Evolutionary conservation across 2,888 invertebrate species (phyloP), one percentile per base, ranked within the genome.

Genomic region (Andrena dorsata): DNA sequence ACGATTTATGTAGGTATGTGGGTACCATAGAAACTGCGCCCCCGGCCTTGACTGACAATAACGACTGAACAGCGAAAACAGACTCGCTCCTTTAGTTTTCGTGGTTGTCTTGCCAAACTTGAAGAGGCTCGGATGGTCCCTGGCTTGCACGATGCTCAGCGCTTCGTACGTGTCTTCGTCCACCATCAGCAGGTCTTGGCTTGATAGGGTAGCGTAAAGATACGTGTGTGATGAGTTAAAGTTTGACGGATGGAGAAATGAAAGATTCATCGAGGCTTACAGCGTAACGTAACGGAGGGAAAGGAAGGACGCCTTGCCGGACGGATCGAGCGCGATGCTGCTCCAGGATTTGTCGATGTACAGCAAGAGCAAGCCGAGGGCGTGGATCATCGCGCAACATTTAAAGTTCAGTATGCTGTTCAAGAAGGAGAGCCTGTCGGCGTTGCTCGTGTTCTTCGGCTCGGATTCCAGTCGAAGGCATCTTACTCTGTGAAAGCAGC

Each of bases 61-160:
- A 86, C 96, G 95, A 93, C 96, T 96, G 90, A 97, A 95, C 61
- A 98, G 92, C 47, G 96, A 96, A 92, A 95, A 97, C 3, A 98
- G 94, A 90, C 97, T 97, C 30, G 97, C 94, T 0, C 97, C 97
- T 92, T 97, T 97, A 89, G 95, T 96, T 74, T 92, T 94, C 82
- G 94, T 94, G 7, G 95, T 95, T 1, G 94, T 94, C 35, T 94
- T 94, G 6, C 96, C 96, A 80, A 95, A 95, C 92, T 97, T 97
- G 92, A 96, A 97, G 47, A 95, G 95, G 79, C 97, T 97, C 8
- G 97, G 97, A 90, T 97, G 97, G 1, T 95, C 94, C 70, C 96
- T 95, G 2, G 95, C 94, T 82, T 96, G 95, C 93, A 98, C 97
- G 84, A 98, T 96, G 92, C 97, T 97, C 56, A 98, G 94, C 0